Conservation (phyloP, 2,113 vertebrate species). For the Lepus timidus region DNA sequence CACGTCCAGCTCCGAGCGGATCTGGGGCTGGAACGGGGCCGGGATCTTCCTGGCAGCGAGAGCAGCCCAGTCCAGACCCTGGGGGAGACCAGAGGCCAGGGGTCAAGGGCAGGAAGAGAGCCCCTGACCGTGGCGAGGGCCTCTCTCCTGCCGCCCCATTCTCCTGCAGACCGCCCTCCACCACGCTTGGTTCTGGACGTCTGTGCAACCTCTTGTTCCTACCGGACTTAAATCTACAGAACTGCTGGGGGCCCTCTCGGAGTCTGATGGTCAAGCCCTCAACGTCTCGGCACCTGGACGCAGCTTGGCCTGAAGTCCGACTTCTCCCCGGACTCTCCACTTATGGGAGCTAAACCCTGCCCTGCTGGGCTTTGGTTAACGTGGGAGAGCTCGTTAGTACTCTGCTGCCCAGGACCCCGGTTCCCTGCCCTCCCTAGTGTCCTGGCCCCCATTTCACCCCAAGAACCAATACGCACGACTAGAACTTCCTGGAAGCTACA, state of each 20-base stretch:
- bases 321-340: not conserved
- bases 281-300: constrained; percentile 1
- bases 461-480: constrained; percentile 2
- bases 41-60: constrained; percentile 90
- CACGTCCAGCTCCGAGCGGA: constrained; percentile 94
- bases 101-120: not conserved
- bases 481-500: not conserved
- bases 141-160: not conserved
- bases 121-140: too few relatives aligned
- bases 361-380: not conserved
- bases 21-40: constrained; percentile 93
- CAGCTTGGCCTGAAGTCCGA: constrained; percentile 9
- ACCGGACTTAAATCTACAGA: not conserved
- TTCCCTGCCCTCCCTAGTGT: not conserved
- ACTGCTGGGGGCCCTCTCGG: not conserved
- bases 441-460: not conserved
- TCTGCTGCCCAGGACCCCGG: not conserved
- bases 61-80: constrained; percentile 93
- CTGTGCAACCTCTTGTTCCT: not conserved
- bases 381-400: not conserved
- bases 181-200: too few relatives aligned
- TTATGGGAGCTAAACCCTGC: not conserved
- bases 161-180: not conserved
- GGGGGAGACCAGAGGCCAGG: not conserved
- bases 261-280: not conserved